Conservation (phyloP, 2,888 invertebrate species). For the Drosophila imparisetae region DNA sequence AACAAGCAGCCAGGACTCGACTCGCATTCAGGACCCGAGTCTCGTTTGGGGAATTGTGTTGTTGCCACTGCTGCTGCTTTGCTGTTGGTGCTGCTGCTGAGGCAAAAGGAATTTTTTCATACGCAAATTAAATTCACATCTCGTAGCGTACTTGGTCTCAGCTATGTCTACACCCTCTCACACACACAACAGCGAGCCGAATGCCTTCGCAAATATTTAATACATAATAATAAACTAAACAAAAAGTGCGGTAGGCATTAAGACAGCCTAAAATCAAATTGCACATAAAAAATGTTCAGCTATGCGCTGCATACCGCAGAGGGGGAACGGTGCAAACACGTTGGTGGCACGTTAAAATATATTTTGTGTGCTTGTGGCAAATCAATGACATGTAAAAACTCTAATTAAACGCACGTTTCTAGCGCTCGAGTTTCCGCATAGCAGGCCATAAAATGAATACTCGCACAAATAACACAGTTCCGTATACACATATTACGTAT, state of each 20-base stretch:
- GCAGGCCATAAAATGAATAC: constrained; percentile 41
- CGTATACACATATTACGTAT: not conserved
- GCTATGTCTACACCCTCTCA: constrained; percentile 41
- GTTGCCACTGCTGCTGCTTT: constrained; percentile 24
- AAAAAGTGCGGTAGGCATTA: constrained; percentile 51
- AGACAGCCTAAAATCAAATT: constrained; percentile 61
- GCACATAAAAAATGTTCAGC: constrained; percentile 44
- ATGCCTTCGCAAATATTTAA: constrained; percentile 72
- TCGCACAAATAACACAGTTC: constrained; percentile 4
- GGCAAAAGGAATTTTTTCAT: constrained; percentile 73
- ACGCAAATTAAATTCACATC: constrained; percentile 76
- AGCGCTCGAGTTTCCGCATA: constrained; percentile 34
- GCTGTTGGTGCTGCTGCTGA: constrained; percentile 10
- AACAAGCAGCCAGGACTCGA: constrained; percentile 29
- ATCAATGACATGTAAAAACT: constrained; percentile 77
- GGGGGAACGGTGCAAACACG: not conserved
- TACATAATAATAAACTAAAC: constrained; percentile 77
- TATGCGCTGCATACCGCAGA: constrained; percentile 37
- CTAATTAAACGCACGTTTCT: constrained; percentile 76
- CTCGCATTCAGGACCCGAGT: constrained; percentile 35
- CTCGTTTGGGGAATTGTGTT: constrained; percentile 72
- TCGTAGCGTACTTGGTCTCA: constrained; percentile 47
- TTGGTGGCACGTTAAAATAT: constrained; percentile 7
- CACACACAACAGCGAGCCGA: not conserved
- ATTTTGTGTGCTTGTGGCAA: constrained; percentile 54